Base-by-base conservation (phyloP, 2,888 invertebrate genomes). In the Andrena hattorfiana region DNA sequence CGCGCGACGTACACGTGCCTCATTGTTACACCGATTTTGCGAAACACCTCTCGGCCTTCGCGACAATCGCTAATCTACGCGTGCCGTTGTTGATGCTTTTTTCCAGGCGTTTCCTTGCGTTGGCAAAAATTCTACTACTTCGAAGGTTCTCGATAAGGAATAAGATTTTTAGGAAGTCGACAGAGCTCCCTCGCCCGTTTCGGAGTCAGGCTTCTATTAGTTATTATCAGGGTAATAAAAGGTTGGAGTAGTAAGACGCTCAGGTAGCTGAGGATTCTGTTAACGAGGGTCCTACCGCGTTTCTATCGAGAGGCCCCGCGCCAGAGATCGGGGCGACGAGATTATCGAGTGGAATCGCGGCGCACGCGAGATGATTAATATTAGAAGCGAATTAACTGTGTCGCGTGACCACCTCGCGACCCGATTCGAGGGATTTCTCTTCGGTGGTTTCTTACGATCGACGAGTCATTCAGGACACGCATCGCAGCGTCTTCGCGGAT, bases 331-430 rank as follows among this genome's bases (percentile, higher is more conserved):
- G 59, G 6, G n/a, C 20, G 20, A 30, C 30, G n/a, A 32, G 20
- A 30, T 10, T 48, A 48, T 28, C 20, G 32, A 49, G 30, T 35
- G 28, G 35, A n/a, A 63, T 28, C 26, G 67, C 30, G 32, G 56
- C 16, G 13, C 30, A 20, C 26, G 51, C 63, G 76, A 69, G 64
- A 51, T 84, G 78, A 85, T 89, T 81, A 81, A 86, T 81, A 84
- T 85, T 85, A 87, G 81, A 85, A 84, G 79, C 72, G 85, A 79
- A 68, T 77, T 59, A 81, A 86, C 82, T 62, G 82, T 64, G 74
- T 59, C 81, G 56, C 35, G 59, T 62, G 72, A 64, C 48, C 70
- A 60, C 28, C 70, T 67, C 20, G 70, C 83, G 82, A 82, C 74
- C 82, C 78, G 75, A 75, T 78, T 86, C 60, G 56, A 74, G 62